These are phyloP conservation scores for Aradophagus sp. DNA, from an alignment of 1,140 invertebrate species.

Conservation along the genomic window DNA sequence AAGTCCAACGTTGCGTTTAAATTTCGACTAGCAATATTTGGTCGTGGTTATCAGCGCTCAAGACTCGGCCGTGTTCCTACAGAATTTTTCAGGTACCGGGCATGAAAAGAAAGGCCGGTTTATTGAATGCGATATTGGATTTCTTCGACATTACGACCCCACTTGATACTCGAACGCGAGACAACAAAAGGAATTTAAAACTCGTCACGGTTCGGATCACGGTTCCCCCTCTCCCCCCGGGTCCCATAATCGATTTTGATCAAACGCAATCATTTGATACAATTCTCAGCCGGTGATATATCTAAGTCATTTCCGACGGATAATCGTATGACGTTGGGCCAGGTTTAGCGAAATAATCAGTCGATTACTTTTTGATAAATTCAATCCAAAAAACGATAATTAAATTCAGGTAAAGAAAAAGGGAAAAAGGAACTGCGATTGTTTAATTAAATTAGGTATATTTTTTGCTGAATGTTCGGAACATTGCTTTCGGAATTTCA, in stretches of 20 bases:
- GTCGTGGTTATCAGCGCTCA: slow-evolving; percentile 12
- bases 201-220: slow-evolving; percentile 64
- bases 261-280: slow-evolving; percentile 30
- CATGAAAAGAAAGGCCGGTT: slow-evolving; percentile 53
- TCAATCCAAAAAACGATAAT: no score
- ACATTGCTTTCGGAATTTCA: no score
- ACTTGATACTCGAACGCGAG: slow-evolving; percentile 68
- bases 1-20: slow-evolving; percentile 17
- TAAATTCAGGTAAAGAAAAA: no score
- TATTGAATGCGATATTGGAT: slow-evolving; percentile 73
- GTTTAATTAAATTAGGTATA: no score
- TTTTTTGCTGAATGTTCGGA: no score
- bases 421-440: no score
- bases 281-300: slow-evolving; percentile 15
- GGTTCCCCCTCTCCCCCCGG: slow-evolving; percentile 13
- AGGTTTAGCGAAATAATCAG: no score
- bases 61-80: slow-evolving; percentile 24
- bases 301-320: slow-evolving; percentile 5
- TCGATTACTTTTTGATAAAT: no score
- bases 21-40: slow-evolving; percentile 17
- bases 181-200: slow-evolving; percentile 72
- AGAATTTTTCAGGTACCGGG: slow-evolving; percentile 45
- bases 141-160: slow-evolving; percentile 67
- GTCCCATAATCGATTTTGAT: slow-evolving; percentile 44
- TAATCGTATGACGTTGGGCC: no score